phyloP scores from a whole-genome alignment of 2,888 invertebrate genomes.

The Leptopilina myrica region DNA sequence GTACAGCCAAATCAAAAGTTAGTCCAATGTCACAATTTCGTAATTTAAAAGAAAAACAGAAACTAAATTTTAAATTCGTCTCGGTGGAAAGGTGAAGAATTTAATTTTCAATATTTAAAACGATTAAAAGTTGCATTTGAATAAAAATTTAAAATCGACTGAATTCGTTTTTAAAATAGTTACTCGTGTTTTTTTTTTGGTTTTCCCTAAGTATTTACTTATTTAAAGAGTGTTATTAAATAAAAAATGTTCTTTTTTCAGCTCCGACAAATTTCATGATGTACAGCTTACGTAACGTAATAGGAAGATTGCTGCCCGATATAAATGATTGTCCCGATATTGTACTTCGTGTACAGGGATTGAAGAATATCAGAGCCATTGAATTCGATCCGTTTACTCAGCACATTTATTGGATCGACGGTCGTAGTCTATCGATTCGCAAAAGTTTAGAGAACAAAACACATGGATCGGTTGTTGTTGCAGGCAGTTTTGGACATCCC shows the following conservation, averaged over 20 bases:
- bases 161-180: too few species aligned
- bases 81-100: too few species aligned
- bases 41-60: too few species aligned
- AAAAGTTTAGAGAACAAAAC: constrained; percentile 83
- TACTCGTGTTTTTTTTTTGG: too few species aligned
- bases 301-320: constrained; percentile 88
- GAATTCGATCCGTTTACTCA: constrained; percentile 90
- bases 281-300: constrained; percentile 89
- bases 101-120: too few species aligned
- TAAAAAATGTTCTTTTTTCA: constrained; percentile 72
- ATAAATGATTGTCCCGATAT: constrained; percentile 90
- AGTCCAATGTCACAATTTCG: too few species aligned
- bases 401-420: constrained; percentile 86
- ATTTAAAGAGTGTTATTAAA: not conserved
- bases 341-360: constrained; percentile 86
- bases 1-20: too few species aligned
- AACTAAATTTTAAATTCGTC: too few species aligned
- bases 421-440: constrained; percentile 84
- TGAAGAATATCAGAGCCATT: constrained; percentile 88
- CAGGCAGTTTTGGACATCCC: constrained; percentile 81
- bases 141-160: too few species aligned
- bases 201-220: too few species aligned
- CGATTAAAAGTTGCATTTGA: too few species aligned
- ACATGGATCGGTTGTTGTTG: constrained; percentile 79
- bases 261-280: constrained; percentile 92